phyloP scores from a whole-genome alignment of 2,888 invertebrate genomes.

The Lordiphosa andalusiaca region DNA sequence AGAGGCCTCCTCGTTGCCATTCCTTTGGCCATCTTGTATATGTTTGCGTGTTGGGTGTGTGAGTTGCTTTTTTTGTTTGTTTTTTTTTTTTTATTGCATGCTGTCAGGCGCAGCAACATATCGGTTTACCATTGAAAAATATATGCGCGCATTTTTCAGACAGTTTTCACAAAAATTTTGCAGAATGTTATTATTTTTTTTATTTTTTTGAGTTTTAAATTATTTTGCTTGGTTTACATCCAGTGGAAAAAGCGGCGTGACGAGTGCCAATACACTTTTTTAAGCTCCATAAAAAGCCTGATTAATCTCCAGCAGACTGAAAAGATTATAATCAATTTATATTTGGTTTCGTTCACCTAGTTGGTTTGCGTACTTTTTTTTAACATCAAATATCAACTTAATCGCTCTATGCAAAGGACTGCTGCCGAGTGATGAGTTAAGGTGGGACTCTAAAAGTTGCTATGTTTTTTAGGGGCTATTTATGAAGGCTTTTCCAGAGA shows the following conservation, averaged over 20 bases:
- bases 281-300: background rate
- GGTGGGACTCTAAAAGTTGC: no score
- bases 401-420: no score
- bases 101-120: constrained; percentile 70
- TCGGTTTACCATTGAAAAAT: constrained; percentile 68
- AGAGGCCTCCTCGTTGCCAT: constrained; percentile 34
- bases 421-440: no score
- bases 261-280: constrained; percentile 1
- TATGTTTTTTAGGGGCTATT: no score
- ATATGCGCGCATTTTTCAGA: constrained; percentile 61
- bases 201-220: constrained; percentile 8
- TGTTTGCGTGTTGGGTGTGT: constrained; percentile 11
- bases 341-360: constrained; percentile 1
- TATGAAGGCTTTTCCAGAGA: no score
- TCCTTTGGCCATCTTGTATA: constrained; percentile 37
- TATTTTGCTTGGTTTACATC: background rate
- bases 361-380: no score
- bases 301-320: background rate
- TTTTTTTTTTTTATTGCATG: constrained; percentile 61
- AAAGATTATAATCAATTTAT: background rate
- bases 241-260: background rate
- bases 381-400: no score
- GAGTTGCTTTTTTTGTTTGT: constrained; percentile 27
- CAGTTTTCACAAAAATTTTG: constrained; percentile 59
- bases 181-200: constrained; percentile 40